Evolutionary conservation across 2,888 invertebrate genomes (phyloP).

Genomic region (Drosophila rubida): DNA sequence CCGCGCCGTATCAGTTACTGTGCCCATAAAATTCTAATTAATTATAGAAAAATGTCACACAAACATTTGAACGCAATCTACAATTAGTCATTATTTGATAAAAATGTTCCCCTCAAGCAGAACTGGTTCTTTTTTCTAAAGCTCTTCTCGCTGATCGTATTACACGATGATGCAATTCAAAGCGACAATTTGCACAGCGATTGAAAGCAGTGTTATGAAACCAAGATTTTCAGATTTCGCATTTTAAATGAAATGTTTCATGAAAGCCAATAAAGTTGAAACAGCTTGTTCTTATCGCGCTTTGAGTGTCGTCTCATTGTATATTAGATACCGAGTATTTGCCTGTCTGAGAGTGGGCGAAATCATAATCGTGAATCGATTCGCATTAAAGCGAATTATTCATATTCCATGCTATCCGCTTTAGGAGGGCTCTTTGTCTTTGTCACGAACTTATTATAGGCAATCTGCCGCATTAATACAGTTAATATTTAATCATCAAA

Average conservation of each 20-base stretch:
- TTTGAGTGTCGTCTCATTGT: neutral
- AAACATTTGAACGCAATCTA: neutral
- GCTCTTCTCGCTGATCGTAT: neutral
- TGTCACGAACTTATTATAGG: conserved; percentile 41
- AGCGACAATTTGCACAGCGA: no score
- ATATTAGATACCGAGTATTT: neutral
- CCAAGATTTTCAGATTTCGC: neutral
- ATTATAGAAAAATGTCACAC: neutral
- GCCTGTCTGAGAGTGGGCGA: neutral
- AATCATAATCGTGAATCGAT: conserved; percentile 1
- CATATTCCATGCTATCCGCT: conserved; percentile 3
- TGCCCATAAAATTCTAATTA: neutral
- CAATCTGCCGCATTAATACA: conserved; percentile 46
- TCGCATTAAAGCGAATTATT: conserved; percentile 19
- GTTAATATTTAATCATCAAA: conserved; percentile 55
- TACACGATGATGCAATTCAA: conserved; percentile 2
- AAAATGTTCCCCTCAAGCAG: neutral
- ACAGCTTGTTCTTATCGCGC: neutral
- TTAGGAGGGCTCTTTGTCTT: conserved; percentile 10
- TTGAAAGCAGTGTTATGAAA: neutral
- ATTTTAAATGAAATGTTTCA: neutral
- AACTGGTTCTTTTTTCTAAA: neutral
- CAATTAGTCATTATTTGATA: neutral
- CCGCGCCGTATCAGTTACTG: neutral
- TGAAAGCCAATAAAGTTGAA: neutral